Conservation (phyloP, 2,888 invertebrate genomes). For the Tromatobia lineatoria region DNA sequence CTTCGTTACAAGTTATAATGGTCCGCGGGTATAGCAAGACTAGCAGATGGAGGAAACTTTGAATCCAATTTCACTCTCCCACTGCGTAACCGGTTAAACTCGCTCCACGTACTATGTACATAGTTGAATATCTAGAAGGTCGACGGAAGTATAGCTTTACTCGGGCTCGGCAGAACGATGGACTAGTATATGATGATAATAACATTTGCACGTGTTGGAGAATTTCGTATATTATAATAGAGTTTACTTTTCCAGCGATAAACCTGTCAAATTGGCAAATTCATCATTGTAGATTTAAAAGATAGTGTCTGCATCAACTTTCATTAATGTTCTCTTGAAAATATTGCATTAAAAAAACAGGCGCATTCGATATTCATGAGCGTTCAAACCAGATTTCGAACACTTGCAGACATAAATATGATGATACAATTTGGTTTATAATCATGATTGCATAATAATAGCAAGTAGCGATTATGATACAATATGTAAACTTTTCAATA, state of each 20-base stretch:
- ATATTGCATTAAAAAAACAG: no score
- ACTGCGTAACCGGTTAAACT: constrained; percentile 49
- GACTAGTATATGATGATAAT: constrained; percentile 16
- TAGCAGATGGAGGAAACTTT: constrained; percentile 66
- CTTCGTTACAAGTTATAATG: constrained; percentile 61
- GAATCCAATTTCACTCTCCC: constrained; percentile 69
- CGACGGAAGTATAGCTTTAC: constrained; percentile 19
- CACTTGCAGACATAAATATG: no score
- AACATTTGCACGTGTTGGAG: constrained; percentile 1
- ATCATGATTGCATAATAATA: no score
- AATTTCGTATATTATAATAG: constrained; percentile 9
- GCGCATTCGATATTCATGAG: no score
- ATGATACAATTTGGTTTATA: no score
- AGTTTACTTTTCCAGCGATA: neutral
- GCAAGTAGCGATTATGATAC: no score
- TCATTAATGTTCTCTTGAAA: neutral
- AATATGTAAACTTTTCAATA: no score
- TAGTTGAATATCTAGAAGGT: constrained; percentile 28
- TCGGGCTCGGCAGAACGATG: neutral
- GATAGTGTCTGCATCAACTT: neutral
- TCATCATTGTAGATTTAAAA: neutral
- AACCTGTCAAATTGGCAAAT: neutral
- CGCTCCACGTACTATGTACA: constrained; percentile 41
- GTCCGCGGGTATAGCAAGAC: constrained; percentile 32
- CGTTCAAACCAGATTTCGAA: no score